A percentile compares a stretch with the other conserved stretches of the same genome.
These are phyloP conservation scores for Caenorhabditis sulstoni DNA, from an alignment of 2,888 invertebrate genomes.

Conservation along the genomic window DNA sequence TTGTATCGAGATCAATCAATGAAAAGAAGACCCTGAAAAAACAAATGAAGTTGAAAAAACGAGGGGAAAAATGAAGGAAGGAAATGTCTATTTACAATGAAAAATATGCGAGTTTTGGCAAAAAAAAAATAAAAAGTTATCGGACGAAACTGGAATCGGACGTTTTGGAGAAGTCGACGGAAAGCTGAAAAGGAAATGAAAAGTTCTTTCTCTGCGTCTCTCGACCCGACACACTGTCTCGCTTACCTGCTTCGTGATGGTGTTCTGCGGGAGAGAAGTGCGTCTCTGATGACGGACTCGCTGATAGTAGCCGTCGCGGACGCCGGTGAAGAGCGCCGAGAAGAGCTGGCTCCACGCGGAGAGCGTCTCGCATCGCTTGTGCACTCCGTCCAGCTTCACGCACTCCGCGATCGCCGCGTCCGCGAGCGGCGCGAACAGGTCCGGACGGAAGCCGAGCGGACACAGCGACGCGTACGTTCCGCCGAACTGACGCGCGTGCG, in stretches of 20 bases:
- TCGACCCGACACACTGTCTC: no score
- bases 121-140: not conserved
- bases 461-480: conserved; percentile 74
- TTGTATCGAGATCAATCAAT: conserved; percentile 13
- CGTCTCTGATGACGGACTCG: conserved; percentile 74
- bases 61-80: not conserved
- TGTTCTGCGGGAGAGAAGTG: conserved; percentile 75
- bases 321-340: conserved; percentile 76
- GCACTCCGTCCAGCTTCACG: conserved; percentile 77
- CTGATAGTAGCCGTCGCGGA: conserved; percentile 78
- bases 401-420: conserved; percentile 80
- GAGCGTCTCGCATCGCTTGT: conserved; percentile 78
- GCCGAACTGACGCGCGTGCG: conserved; percentile 71
- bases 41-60: conserved; percentile 18
- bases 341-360: conserved; percentile 79
- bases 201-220: no score
- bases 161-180: conserved; percentile 57
- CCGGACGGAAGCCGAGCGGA: conserved; percentile 78
- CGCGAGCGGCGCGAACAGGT: conserved; percentile 77
- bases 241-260: conserved; percentile 65
- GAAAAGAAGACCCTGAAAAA: conserved; percentile 26
- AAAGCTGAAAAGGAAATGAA: conserved; percentile 40
- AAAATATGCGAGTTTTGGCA: not conserved
- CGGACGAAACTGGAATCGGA: conserved; percentile 48
- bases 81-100: conserved; percentile 30